Percentiles rank a stretch among this genome's conserved stretches.
phyloP scores from a whole-genome alignment of 2,113 vertebrate genomes.

The Sceloporus undulatus region DNA sequence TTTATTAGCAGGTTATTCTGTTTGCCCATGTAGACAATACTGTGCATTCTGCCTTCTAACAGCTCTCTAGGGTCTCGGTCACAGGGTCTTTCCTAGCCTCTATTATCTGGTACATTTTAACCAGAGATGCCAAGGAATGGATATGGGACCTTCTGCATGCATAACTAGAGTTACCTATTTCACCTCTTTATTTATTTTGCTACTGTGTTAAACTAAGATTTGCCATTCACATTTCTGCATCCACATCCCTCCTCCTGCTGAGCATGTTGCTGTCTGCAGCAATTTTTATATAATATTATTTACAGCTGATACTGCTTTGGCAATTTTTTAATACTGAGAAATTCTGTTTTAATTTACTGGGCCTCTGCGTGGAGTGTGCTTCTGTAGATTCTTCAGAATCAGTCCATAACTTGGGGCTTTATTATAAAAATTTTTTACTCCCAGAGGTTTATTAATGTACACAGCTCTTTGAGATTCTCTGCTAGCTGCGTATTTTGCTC shows the following conservation, averaged over 20 bases:
- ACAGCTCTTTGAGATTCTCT: conserved; percentile 47
- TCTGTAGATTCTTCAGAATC: conserved; percentile 20
- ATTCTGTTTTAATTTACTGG: conserved; percentile 36
- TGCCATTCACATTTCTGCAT: conserved; percentile 28
- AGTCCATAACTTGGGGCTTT: conserved; percentile 19
- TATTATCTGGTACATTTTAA: neutral
- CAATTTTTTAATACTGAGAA: neutral
- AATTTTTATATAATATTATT: conserved; percentile 26
- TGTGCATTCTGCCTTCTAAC: neutral
- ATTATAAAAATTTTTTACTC: conserved; percentile 49
- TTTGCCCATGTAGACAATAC: neutral
- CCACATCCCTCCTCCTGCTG: neutral
- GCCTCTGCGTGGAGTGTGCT: neutral
- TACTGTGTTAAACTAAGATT: conserved; percentile 24
- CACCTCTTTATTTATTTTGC: neutral
- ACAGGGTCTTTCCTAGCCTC: neutral
- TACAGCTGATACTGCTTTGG: neutral
- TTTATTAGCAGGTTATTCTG: neutral
- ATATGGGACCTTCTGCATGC: neutral
- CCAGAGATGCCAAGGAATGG: neutral
- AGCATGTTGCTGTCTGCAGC: conserved; percentile 6
- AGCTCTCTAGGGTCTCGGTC: neutral
- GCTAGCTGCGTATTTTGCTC: conserved; percentile 53
- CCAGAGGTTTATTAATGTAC: conserved; percentile 28
- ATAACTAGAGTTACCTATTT: neutral